Evolutionary conservation across 2,113 vertebrate species (phyloP).

Genomic region (Nerophis ophidion): DNA sequence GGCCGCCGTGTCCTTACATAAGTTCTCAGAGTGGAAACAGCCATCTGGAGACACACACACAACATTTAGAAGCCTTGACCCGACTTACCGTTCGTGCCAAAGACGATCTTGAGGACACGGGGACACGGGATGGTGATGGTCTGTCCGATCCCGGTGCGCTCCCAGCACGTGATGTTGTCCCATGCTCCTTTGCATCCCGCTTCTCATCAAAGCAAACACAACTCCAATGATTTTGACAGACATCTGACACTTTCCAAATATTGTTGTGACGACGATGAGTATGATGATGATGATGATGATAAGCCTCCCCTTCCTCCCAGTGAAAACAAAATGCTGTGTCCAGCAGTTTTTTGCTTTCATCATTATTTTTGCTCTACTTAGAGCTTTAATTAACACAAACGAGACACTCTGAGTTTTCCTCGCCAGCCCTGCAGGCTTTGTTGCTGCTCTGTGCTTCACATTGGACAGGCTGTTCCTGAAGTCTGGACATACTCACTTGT

Average conservation of each 20-base stretch:
- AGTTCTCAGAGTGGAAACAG: constrained; percentile 28
- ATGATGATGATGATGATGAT: no score
- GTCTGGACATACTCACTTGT: no score
- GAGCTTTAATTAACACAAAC: no score
- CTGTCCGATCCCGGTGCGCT: constrained; percentile 34
- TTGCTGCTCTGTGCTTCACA: no score
- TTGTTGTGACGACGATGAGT: no score
- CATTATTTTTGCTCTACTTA: no score
- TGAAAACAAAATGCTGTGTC: neutral
- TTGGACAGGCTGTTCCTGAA: no score
- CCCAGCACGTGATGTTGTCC: constrained; percentile 62
- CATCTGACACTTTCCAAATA: neutral
- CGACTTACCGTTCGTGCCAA: constrained; percentile 46
- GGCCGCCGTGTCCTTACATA: constrained; percentile 20
- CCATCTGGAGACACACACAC: constrained; percentile 27
- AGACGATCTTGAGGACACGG: constrained; percentile 44
- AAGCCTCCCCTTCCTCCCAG: no score
- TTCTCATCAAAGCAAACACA: constrained; percentile 19
- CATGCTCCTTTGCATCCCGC: constrained; percentile 56
- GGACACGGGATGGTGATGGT: constrained; percentile 53
- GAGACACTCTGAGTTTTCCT: no score
- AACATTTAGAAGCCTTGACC: neutral
- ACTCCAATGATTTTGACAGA: neutral
- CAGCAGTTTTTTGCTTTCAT: neutral
- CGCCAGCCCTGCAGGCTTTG: no score